Conservation (phyloP, 2,113 vertebrate species). For the Smithornis capensis region DNA sequence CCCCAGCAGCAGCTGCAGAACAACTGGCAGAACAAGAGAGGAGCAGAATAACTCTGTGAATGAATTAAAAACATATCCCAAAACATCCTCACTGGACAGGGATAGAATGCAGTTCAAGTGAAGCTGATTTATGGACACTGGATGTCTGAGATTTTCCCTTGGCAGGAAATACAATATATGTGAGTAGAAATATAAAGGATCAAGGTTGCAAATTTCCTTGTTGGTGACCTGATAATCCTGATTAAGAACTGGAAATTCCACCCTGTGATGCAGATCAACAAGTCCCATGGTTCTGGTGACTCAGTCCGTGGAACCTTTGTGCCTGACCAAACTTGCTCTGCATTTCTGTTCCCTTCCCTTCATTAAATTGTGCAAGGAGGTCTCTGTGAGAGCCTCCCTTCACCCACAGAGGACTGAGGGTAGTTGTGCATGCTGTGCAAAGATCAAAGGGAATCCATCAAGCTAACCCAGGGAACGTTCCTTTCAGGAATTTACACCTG, state of each 20-base stretch:
- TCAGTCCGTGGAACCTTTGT: background rate
- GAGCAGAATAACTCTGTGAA: background rate
- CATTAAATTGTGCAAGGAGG: background rate
- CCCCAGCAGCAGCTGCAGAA: constrained; percentile 23
- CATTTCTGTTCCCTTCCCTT: background rate
- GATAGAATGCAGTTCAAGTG: background rate
- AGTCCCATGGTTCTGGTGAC: background rate
- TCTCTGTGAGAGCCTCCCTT: accelerated
- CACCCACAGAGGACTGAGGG: background rate
- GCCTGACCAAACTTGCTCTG: background rate
- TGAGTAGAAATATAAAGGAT: background rate
- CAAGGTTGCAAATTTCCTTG: background rate
- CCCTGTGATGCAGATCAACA: background rate
- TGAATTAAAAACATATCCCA: background rate
- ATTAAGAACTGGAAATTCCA: constrained; percentile 34
- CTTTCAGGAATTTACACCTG: background rate
- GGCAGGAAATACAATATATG: background rate
- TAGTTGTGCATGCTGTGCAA: background rate
- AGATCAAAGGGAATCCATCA: background rate
- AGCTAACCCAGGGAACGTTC: background rate
- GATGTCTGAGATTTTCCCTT: background rate
- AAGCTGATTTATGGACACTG: background rate
- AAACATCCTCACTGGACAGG: background rate
- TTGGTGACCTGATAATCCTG: background rate
- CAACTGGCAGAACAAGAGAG: background rate